Percentiles rank a stretch among this genome's conserved stretches.
Conservation (phyloP, 1,140 invertebrate species). For the Lucilia sericata region DNA sequence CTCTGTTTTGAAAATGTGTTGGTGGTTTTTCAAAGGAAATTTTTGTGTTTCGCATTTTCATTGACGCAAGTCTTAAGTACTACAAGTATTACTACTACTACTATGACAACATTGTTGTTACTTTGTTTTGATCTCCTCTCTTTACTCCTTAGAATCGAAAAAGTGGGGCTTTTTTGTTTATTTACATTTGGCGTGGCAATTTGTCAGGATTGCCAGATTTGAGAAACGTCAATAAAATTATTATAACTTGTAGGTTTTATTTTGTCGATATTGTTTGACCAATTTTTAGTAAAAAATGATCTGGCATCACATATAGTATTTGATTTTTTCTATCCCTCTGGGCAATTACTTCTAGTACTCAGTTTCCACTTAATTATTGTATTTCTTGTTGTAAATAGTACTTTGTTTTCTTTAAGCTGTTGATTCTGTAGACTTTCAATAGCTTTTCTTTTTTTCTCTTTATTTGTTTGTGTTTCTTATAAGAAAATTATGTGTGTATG, state of each 20-base stretch:
- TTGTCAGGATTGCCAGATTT: background rate
- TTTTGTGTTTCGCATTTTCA: background rate
- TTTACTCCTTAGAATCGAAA: background rate
- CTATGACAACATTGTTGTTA: background rate
- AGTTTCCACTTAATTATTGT: background rate
- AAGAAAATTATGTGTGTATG: too few species aligned
- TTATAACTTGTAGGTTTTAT: too few species aligned
- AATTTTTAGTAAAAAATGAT: too few species aligned
- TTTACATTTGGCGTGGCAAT: slow-evolving; percentile 17
- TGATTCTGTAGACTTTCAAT: background rate
- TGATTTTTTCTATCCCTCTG: background rate
- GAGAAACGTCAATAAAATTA: too few species aligned
- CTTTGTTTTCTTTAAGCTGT: background rate
- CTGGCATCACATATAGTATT: background rate
- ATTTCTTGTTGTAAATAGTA: background rate
- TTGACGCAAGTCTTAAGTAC: background rate
- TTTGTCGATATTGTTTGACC: too few species aligned
- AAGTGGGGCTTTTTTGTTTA: background rate
- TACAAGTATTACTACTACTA: background rate
- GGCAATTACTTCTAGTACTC: background rate
- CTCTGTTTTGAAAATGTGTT: too few species aligned
- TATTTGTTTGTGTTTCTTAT: background rate
- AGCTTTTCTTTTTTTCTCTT: background rate
- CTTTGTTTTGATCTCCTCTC: background rate
- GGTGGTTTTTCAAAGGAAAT: too few species aligned